Percentiles rank a stretch among this genome's conserved stretches.
Evolutionary conservation across 2,797 vertebrate species (phyloP).

Genomic region (Manis javanica): DNA sequence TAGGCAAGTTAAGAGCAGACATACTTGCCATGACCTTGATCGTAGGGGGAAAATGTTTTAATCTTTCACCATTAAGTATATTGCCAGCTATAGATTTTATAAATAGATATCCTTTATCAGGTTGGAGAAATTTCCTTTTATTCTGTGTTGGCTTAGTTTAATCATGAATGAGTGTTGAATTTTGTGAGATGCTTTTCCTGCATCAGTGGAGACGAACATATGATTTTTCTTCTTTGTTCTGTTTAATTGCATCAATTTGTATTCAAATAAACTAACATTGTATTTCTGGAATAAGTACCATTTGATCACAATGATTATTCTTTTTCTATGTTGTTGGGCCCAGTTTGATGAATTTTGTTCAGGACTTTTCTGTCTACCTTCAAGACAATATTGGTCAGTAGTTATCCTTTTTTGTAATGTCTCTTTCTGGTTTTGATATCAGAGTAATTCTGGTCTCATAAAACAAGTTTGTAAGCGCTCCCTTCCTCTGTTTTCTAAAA

Average conservation of each 20-base stretch:
- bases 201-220: background rate
- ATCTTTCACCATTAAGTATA: background rate
- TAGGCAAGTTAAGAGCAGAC: background rate
- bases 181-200: constrained; percentile 21
- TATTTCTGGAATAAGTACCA: background rate
- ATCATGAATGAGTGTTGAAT: background rate
- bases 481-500: background rate
- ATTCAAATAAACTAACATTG: background rate
- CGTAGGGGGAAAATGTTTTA: background rate
- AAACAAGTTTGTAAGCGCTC: background rate
- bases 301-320: background rate
- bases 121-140: background rate
- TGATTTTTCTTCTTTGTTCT: constrained; percentile 32
- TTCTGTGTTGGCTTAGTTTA: background rate
- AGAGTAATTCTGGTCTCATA: background rate
- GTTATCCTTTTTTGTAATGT: background rate
- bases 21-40: background rate
- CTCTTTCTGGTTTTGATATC: background rate
- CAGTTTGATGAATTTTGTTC: background rate
- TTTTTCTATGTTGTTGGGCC: background rate
- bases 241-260: background rate
- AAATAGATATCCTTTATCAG: background rate
- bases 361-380: background rate
- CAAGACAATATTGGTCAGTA: background rate
- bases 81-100: background rate